phyloP scores from a whole-genome alignment of 37 sponge, comb jelly and placozoan species.

The Eunapius fragilis region DNA sequence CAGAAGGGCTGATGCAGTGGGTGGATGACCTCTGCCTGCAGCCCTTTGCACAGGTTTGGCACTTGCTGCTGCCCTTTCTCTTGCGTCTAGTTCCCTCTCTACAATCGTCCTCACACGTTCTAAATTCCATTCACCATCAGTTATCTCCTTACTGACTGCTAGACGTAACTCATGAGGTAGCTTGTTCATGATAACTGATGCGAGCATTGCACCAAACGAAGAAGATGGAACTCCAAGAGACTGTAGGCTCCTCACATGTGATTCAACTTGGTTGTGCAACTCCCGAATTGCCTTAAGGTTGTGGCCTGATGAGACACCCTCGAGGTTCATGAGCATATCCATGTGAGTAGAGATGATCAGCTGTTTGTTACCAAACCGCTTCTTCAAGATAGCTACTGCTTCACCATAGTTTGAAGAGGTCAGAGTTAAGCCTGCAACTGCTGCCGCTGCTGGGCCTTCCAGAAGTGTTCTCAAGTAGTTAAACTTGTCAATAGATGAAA shows the following conservation, averaged over 20 bases:
- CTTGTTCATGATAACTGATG: conserved; percentile 2
- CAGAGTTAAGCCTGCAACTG: conserved; percentile 24
- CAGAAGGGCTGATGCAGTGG: background rate
- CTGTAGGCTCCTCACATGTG: conserved; percentile 11
- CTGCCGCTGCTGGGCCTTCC: conserved; percentile 21
- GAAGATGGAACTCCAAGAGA: conserved; percentile 11
- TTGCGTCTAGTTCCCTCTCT: conserved; percentile 14
- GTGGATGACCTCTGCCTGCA: background rate
- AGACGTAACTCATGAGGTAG: conserved; percentile 29
- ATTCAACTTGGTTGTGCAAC: conserved; percentile 2
- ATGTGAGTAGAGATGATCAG: conserved; percentile 24
- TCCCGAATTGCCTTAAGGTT: conserved; percentile 14
- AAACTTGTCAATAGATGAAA: no score
- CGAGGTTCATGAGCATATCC: conserved; percentile 33
- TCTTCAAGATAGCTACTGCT: conserved; percentile 17
- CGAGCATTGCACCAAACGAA: conserved; percentile 18
- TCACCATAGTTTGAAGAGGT: conserved; percentile 25
- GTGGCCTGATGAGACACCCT: background rate
- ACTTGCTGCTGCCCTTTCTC: conserved; percentile 29
- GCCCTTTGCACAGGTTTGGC: background rate
- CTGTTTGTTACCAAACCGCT: conserved; percentile 26
- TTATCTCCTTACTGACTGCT: conserved; percentile 10
- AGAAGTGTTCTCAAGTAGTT: conserved; percentile 18
- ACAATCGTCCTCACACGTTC: conserved; percentile 2
- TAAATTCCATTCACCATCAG: conserved; percentile 19